phyloP scores from a whole-genome alignment of 2,113 vertebrate genomes.

The Tragelaphus buxtoni region DNA sequence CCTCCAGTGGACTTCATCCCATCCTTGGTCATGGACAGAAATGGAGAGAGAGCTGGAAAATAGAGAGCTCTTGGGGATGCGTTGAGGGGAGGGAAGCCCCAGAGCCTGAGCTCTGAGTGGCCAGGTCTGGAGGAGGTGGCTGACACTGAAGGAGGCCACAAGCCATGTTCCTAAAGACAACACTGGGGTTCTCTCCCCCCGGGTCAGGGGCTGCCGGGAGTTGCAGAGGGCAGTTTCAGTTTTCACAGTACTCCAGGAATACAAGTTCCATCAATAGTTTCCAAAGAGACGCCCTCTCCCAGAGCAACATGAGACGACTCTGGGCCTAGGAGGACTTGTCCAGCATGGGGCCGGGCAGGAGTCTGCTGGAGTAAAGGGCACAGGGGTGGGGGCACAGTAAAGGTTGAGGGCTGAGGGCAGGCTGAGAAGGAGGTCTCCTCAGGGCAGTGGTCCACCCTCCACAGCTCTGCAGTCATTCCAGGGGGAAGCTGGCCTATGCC shows the following conservation, averaged over 20 bases:
- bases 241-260: not conserved
- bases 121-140: not conserved
- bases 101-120: not conserved
- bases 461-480: not conserved
- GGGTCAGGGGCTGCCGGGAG: not conserved
- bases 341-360: not conserved
- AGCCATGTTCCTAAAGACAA: not conserved
- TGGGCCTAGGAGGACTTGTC: not conserved
- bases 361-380: not conserved
- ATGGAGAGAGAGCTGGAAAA: not conserved
- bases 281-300: not conserved
- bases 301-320: not conserved
- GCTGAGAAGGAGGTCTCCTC: not conserved
- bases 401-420: not conserved
- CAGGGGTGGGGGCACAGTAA: not conserved
- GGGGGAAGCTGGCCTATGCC: not conserved
- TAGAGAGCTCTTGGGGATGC: not conserved
- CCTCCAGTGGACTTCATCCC: not conserved
- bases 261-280: not conserved
- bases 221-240: not conserved
- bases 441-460: not conserved
- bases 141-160: not conserved
- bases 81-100: not conserved
- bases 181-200: not conserved
- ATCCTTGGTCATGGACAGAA: not conserved